Percentiles rank a stretch among this genome's conserved stretches.
These are phyloP conservation scores for Andrena haemorrhoa DNA, from an alignment of 2,888 invertebrate genomes.

Conservation along the genomic window DNA sequence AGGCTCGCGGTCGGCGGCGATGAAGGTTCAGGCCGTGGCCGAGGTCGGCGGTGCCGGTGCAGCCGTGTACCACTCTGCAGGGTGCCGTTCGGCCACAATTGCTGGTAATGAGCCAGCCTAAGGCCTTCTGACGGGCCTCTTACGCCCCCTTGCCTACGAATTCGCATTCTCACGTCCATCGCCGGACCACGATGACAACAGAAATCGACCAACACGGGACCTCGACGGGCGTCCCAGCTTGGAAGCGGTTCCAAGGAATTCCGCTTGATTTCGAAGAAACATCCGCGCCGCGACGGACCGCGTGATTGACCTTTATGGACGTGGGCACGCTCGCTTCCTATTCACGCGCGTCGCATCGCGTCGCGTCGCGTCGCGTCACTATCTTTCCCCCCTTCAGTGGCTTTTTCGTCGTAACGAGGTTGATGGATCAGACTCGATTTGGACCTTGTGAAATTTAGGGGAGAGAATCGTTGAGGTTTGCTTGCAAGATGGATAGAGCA, in stretches of 20 bases:
- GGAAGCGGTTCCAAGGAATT: conserved; percentile 61
- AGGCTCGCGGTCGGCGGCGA: conserved; percentile 65
- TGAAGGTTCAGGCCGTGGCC: conserved; percentile 60
- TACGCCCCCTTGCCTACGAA: conserved; percentile 77
- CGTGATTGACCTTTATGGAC: conserved; percentile 45
- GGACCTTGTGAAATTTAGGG: too few relatives aligned
- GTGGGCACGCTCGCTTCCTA: too few relatives aligned
- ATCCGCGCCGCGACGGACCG: conserved; percentile 28
- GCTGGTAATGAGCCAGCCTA: conserved; percentile 83
- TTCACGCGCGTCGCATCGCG: not conserved
- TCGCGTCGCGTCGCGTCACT: conserved; percentile 1
- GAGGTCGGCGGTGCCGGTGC: conserved; percentile 70
- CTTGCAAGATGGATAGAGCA: too few relatives aligned
- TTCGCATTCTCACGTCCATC: conserved; percentile 79
- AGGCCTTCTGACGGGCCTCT: conserved; percentile 78
- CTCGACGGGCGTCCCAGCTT: conserved; percentile 52
- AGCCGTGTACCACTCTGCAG: conserved; percentile 76
- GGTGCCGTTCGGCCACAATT: conserved; percentile 82
- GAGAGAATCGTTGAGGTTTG: too few relatives aligned
- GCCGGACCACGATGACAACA: conserved; percentile 69
- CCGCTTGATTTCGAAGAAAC: conserved; percentile 67
- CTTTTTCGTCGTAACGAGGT: not conserved
- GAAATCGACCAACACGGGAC: conserved; percentile 70
- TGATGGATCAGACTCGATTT: conserved; percentile 11
- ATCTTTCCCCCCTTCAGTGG: not conserved